phyloP scores from a whole-genome alignment of 2,113 vertebrate genomes.

The Polypterus bichir region DNA sequence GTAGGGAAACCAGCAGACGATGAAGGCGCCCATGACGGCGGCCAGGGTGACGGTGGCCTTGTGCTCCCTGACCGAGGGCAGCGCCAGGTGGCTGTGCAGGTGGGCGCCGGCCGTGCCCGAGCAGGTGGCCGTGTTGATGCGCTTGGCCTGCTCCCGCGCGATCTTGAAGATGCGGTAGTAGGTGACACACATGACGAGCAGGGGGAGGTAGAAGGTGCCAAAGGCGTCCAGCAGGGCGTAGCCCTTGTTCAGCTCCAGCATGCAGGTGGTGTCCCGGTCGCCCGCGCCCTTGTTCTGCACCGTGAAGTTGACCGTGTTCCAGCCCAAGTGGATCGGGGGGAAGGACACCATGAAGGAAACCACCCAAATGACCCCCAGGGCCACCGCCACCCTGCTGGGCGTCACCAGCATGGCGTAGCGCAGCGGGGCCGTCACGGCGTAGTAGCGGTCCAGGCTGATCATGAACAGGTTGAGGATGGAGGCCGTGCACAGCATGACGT shows the following conservation, averaged over 20 bases:
- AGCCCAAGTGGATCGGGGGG: conserved; percentile 84
- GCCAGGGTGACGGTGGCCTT: conserved; percentile 82
- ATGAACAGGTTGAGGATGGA: conserved; percentile 90
- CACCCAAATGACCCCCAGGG: conserved; percentile 66
- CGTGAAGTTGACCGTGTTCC: conserved; percentile 66
- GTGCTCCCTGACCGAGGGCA: conserved; percentile 61
- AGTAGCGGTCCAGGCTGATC: conserved; percentile 90
- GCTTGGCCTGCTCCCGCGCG: conserved; percentile 74
- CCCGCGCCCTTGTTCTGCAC: conserved; percentile 49
- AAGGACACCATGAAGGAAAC: conserved; percentile 84
- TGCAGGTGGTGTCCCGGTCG: conserved; percentile 39
- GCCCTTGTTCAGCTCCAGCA: conserved; percentile 63
- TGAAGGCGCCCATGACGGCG: conserved; percentile 75
- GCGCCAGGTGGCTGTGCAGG: conserved; percentile 25
- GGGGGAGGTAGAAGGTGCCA: conserved; percentile 80
- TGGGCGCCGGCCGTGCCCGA: conserved; percentile 38
- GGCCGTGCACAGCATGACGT: conserved; percentile 91
- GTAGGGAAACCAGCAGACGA: conserved; percentile 89
- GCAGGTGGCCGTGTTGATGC: conserved; percentile 53
- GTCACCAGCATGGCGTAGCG: conserved; percentile 70
- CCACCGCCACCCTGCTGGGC: conserved; percentile 49
- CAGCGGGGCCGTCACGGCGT: conserved; percentile 73
- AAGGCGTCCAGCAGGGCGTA: conserved; percentile 72
- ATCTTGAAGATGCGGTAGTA: conserved; percentile 81
- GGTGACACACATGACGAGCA: conserved; percentile 79